Evolutionary conservation across 2,888 invertebrate species (phyloP), one percentile per base, ranked within the genome.

Genomic region (Epistrophella euchroma): DNA sequence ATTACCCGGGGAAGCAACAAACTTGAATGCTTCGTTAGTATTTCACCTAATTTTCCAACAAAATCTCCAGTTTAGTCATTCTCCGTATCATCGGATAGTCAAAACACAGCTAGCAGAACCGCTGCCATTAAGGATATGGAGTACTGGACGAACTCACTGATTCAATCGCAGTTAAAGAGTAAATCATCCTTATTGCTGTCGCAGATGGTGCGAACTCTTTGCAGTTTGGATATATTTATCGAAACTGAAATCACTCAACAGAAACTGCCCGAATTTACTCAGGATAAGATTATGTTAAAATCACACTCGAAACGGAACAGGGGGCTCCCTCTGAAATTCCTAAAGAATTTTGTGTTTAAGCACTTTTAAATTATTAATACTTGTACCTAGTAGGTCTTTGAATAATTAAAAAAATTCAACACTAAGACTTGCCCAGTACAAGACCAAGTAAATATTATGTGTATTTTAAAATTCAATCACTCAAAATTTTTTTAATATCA

Each of bases 191-290:
- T 93, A 32, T 90, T 98, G 70, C 94, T 96, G n/a, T 94, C 95
- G n/a, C 98, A 98, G 92, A 93, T 98, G 79, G 95, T 96, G 81
- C 95, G 96, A 72, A 93, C 98, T 47, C 94, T 97, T 89, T 95
- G 96, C 81, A 97, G 96, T 90, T 94, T 98, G 85, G 98, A 98
- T 91, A 95, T 98, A 83, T 96, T 96, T 89, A 93, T 98, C 72
- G 98, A 98, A 93, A 96, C 97, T 0, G 94, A 94, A 80, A 94
- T 95, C 43, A 94, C 95, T 7, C 89, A 90, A 47, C 91, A 91
- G 70, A 89, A 89, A 64, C 89, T 90, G 0, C 93, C 94, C 4
- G 96, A 96, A 90, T 97, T 97, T 90, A 95, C 95, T 4, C 95
- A 96, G 74, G 97, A 97, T 88, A 97, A 97, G 90, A 96, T 97